phyloP scores from a whole-genome alignment of 2,797 vertebrate genomes.

The Peromyscus melanophrys region DNA sequence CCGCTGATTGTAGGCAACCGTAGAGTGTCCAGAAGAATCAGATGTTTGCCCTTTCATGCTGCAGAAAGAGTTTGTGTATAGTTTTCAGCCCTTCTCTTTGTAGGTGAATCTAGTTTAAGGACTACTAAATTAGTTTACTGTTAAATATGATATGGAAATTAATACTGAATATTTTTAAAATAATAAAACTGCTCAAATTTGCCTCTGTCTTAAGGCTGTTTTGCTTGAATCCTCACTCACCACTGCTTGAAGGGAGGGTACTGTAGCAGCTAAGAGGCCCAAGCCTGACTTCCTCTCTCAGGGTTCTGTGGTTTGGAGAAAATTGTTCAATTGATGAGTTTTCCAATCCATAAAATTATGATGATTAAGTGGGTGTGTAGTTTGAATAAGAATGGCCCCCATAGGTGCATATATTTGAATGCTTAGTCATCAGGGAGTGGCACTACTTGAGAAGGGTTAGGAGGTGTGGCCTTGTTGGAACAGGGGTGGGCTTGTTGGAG shows the following conservation, averaged over 20 bases:
- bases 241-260: background rate
- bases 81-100: background rate
- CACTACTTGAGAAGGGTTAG: background rate
- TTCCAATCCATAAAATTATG: background rate
- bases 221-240: slow-evolving; percentile 5
- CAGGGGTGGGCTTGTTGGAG: background rate
- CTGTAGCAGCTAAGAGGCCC: background rate
- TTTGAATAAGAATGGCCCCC: background rate
- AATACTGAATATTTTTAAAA: slow-evolving; percentile 38
- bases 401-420: background rate
- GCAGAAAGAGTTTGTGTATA: background rate
- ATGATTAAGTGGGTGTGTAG: background rate
- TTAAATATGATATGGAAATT: slow-evolving; percentile 1
- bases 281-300: background rate
- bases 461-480: background rate
- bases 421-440: background rate
- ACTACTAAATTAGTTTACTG: slow-evolving; percentile 7
- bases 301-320: background rate
- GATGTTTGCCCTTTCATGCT: background rate
- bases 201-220: background rate
- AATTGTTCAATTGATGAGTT: slow-evolving; percentile 10
- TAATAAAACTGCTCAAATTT: background rate
- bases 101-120: slow-evolving; percentile 28
- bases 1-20: background rate
- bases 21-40: background rate